These are phyloP conservation scores for Gavia stellata DNA, from an alignment of 2,113 vertebrate species.

Conservation along the genomic window DNA sequence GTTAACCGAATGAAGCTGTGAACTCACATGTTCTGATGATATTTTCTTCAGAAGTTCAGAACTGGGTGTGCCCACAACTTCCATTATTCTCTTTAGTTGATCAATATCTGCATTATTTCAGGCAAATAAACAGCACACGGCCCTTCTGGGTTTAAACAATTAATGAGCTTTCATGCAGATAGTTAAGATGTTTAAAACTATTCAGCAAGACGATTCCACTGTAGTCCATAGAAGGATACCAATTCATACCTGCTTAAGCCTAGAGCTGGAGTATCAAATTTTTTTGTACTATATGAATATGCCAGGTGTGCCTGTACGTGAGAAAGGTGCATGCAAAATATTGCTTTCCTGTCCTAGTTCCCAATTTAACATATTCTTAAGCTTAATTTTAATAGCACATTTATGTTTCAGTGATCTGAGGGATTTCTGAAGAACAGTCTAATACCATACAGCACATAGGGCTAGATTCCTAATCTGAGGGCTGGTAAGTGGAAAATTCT, in stretches of 20 bases:
- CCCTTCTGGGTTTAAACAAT: not conserved
- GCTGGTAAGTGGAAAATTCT: not conserved
- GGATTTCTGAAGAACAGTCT: not conserved
- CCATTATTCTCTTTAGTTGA: conserved; percentile 98
- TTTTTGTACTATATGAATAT: not conserved
- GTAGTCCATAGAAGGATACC: not conserved
- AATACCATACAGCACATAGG: not conserved
- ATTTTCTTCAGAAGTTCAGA: conserved; percentile 94
- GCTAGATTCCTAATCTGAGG: not conserved
- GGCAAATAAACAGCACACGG: conserved; percentile 38
- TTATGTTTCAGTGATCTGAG: not conserved
- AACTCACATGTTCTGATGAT: conserved; percentile 92
- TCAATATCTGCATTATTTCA: conserved; percentile 88
- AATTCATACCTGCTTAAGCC: not conserved
- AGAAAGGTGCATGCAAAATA: not conserved
- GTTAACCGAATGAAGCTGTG: not conserved
- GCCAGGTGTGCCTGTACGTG: not conserved
- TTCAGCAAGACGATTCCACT: not conserved
- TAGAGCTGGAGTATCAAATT: not conserved
- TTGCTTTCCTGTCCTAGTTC: not conserved
- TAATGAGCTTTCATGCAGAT: not conserved
- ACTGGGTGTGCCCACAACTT: conserved; percentile 93
- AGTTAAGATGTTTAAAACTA: not conserved
- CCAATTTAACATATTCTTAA: not conserved
- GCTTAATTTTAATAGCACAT: not conserved